These are phyloP conservation scores for Apostichopus parvimensis DNA, from an alignment of 35 echinoderm and acorn worm species.

Conservation along the genomic window DNA sequence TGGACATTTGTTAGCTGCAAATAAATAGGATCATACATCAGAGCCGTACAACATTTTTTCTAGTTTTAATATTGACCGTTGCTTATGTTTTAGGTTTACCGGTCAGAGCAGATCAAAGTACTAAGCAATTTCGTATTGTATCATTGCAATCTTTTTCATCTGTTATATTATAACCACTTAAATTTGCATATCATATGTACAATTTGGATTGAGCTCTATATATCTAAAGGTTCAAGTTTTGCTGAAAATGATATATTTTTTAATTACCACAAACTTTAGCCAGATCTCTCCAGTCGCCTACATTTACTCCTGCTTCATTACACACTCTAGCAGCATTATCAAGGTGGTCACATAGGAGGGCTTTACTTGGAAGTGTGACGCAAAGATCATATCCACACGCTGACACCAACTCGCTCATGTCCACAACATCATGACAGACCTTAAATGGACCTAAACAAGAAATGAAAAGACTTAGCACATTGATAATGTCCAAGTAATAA, in stretches of 20 bases:
- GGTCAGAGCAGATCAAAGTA: too few species aligned
- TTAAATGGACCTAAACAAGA: background rate
- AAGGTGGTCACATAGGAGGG: background rate
- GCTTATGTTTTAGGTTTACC: too few species aligned
- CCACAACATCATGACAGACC: background rate
- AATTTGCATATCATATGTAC: too few species aligned
- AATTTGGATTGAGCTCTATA: too few species aligned
- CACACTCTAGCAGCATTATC: background rate
- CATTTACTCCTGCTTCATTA: background rate
- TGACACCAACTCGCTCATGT: background rate
- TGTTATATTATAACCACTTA: too few species aligned
- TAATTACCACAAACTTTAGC: background rate
- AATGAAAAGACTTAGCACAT: background rate
- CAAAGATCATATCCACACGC: constrained; percentile 4
- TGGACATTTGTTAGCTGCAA: background rate
- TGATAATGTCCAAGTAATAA: too few species aligned
- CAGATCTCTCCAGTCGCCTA: background rate
- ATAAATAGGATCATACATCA: background rate
- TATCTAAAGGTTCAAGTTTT: too few species aligned
- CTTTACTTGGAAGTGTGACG: background rate
- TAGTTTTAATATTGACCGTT: too few species aligned
- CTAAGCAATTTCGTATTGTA: too few species aligned
- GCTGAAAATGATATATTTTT: too few species aligned
- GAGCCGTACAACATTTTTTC: too few species aligned
- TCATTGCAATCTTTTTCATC: too few species aligned